Conservation (phyloP, 2,113 vertebrate genomes). For the Phasianus colchicus region DNA sequence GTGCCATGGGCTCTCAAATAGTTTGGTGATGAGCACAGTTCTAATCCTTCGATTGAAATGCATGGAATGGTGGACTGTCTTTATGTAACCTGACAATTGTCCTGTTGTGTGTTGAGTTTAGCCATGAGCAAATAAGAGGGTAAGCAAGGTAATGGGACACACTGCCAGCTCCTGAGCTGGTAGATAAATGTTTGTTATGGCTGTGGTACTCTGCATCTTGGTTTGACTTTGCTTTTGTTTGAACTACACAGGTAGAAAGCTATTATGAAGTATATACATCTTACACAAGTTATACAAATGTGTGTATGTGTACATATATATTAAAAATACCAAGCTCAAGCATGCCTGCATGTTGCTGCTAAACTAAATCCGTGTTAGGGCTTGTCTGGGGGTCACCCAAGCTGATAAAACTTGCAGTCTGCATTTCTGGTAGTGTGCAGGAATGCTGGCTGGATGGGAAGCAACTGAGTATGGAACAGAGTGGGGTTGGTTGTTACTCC, state of each 20-base stretch:
- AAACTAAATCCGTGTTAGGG: background rate
- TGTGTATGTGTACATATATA: too few relatives aligned
- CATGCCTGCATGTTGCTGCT: background rate
- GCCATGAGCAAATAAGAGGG: background rate
- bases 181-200: background rate
- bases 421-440: background rate
- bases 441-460: background rate
- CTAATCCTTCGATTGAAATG: background rate
- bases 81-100: background rate
- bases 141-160: background rate
- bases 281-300: background rate
- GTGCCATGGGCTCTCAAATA: background rate
- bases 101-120: background rate
- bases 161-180: background rate
- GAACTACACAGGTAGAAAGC: background rate
- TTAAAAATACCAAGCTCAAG: background rate
- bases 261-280: background rate
- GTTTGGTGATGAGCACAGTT: background rate
- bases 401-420: background rate
- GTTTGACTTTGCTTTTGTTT: background rate
- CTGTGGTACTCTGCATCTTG: rapidly evolving
- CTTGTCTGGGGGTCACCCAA: background rate
- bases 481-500: background rate
- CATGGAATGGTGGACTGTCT: background rate
- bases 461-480: background rate